Percentiles rank a stretch among this genome's conserved stretches.
These are phyloP conservation scores for Labeo rohita DNA, from an alignment of 2,113 vertebrate species.

Conservation along the genomic window DNA sequence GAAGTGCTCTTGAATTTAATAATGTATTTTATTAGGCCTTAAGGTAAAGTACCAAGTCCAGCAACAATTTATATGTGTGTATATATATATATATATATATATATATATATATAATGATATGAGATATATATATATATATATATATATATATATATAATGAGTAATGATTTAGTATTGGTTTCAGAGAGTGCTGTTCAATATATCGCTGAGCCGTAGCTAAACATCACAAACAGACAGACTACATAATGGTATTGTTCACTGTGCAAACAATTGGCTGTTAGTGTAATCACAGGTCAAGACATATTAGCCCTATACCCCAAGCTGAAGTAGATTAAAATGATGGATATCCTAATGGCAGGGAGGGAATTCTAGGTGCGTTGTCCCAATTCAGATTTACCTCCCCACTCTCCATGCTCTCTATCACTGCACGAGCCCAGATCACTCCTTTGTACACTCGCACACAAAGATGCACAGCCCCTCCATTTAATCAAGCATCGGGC, in stretches of 20 bases:
- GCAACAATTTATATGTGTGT: no score
- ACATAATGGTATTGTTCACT: conserved; percentile 79
- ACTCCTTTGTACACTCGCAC: conserved; percentile 54
- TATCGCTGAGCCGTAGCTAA: conserved; percentile 57
- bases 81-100: no score
- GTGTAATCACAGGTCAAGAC: conserved; percentile 77
- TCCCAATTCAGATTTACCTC: conserved; percentile 73
- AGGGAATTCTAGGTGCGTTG: conserved; percentile 58
- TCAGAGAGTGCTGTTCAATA: not conserved
- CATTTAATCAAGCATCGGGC: conserved; percentile 52
- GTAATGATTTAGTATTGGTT: not conserved
- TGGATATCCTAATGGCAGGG: conserved; percentile 72
- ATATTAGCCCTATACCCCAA: conserved; percentile 71
- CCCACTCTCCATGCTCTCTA: conserved; percentile 33
- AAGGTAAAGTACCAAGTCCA: not conserved
- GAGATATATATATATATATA: no score
- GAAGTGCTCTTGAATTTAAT: not conserved
- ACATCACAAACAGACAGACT: conserved; percentile 73
- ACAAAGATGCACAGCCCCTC: conserved; percentile 52
- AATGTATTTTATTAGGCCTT: not conserved
- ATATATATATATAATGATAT: no score
- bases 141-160: no score
- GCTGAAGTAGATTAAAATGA: conserved; percentile 74
- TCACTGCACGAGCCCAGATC: conserved; percentile 28
- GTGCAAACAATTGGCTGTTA: conserved; percentile 81